phyloP scores from a whole-genome alignment of 2,888 invertebrate species.

The Lathronympha strigana region DNA sequence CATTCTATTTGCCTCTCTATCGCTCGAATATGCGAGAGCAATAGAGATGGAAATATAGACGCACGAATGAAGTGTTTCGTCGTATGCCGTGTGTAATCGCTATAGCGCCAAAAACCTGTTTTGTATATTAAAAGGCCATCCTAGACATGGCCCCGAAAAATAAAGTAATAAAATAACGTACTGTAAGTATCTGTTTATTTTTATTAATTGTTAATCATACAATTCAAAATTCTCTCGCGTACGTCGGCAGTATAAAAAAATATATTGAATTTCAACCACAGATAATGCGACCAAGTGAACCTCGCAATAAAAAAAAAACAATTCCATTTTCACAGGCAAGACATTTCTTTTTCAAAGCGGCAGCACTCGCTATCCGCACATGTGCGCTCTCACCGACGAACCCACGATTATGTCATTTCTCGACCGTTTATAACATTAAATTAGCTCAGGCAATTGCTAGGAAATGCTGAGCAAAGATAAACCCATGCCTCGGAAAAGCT shows the following conservation, averaged over 20 bases:
- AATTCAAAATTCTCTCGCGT: too few relatives aligned
- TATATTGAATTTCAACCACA: background rate
- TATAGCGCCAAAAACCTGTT: too few relatives aligned
- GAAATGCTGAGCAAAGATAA: slow-evolving; percentile 52
- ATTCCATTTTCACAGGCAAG: slow-evolving; percentile 27
- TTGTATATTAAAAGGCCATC: too few relatives aligned
- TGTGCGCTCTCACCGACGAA: slow-evolving; percentile 62
- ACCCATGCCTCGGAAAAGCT: slow-evolving; percentile 20
- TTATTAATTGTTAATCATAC: too few relatives aligned
- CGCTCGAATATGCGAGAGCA: too few relatives aligned
- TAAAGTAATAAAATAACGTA: too few relatives aligned
- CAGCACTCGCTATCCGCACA: slow-evolving; percentile 45
- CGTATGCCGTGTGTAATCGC: too few relatives aligned
- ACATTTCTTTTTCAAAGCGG: slow-evolving; percentile 25
- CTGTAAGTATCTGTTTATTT: too few relatives aligned
- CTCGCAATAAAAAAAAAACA: slow-evolving; percentile 14
- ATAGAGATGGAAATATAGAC: too few relatives aligned
- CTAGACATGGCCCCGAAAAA: too few relatives aligned
- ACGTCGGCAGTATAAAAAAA: background rate
- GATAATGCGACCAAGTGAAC: background rate
- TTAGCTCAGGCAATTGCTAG: slow-evolving; percentile 57
- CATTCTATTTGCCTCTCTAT: too few relatives aligned
- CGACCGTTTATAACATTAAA: slow-evolving; percentile 69
- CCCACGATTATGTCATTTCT: slow-evolving; percentile 59
- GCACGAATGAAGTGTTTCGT: too few relatives aligned